These are phyloP conservation scores for Neuroscelio doddi DNA, from an alignment of 2,888 invertebrate species.

Conservation along the genomic window DNA sequence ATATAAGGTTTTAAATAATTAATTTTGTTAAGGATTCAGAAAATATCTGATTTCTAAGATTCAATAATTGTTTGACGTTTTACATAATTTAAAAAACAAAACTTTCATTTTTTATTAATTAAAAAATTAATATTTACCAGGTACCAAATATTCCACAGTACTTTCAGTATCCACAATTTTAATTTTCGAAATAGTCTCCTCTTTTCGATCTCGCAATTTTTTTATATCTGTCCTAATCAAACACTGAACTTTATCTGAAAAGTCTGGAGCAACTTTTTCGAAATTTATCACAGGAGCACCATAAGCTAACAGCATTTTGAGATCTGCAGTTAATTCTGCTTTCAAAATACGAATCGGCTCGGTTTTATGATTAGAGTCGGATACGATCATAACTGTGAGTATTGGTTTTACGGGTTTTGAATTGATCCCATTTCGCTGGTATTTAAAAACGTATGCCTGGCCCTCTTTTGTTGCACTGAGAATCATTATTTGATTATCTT, in stretches of 20 bases:
- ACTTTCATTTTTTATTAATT: neutral
- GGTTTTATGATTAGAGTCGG: slow-evolving; percentile 74
- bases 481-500: slow-evolving; percentile 73
- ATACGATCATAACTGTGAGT: slow-evolving; percentile 76
- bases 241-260: slow-evolving; percentile 72
- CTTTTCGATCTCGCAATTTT: slow-evolving; percentile 62
- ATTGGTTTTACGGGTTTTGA: slow-evolving; percentile 79
- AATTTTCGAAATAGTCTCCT: slow-evolving; percentile 69
- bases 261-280: slow-evolving; percentile 65
- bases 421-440: slow-evolving; percentile 82
- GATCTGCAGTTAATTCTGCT: slow-evolving; percentile 62
- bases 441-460: slow-evolving; percentile 84
- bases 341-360: slow-evolving; percentile 75
- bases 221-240: slow-evolving; percentile 72
- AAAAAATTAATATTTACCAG: slow-evolving; percentile 57
- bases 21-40: no score
- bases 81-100: neutral
- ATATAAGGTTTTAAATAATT: no score
- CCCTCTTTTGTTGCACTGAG: slow-evolving; percentile 83
- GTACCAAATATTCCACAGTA: slow-evolving; percentile 73
- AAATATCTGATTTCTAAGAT: no score
- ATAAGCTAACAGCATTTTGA: slow-evolving; percentile 61
- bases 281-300: slow-evolving; percentile 59
- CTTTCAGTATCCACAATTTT: slow-evolving; percentile 71
- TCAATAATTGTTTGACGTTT: no score